phyloP scores from a whole-genome alignment of 1,140 invertebrate species.

The Drosophila nikananu region DNA sequence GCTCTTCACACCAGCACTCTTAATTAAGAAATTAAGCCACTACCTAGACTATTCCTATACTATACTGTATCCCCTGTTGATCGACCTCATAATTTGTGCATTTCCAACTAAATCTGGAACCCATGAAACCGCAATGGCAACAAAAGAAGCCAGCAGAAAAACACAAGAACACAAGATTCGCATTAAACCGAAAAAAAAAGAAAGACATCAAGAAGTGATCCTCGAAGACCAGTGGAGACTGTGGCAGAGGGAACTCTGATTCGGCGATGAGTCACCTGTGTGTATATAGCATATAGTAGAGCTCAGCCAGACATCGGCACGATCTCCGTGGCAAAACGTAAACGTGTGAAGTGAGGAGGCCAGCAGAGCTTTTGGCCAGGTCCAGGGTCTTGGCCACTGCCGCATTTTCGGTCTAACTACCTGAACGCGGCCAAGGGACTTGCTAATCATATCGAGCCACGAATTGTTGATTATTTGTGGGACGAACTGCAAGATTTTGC shows the following conservation, averaged over 20 bases:
- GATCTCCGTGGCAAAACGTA: conserved; percentile 11
- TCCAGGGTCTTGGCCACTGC: conserved; percentile 64
- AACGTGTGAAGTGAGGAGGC: conserved; percentile 16
- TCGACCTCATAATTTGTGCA: conserved; percentile 62
- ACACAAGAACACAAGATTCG: conserved; percentile 72
- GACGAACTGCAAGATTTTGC: conserved; percentile 45
- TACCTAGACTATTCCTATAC: conserved; percentile 30
- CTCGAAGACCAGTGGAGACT: conserved; percentile 11
- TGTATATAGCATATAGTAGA: conserved; percentile 21
- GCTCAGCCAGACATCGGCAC: conserved; percentile 27
- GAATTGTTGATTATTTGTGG: conserved; percentile 65
- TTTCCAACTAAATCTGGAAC: conserved; percentile 49
- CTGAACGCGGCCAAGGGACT: conserved; percentile 58
- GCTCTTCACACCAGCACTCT: conserved; percentile 19
- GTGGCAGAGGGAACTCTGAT: neutral
- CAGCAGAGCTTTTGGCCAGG: conserved; percentile 44
- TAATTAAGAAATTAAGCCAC: conserved; percentile 66
- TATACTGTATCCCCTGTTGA: neutral
- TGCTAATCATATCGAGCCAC: conserved; percentile 78
- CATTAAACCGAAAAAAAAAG: conserved; percentile 52
- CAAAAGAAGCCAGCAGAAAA: conserved; percentile 59
- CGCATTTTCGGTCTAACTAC: conserved; percentile 64
- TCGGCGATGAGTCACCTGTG: conserved; percentile 28
- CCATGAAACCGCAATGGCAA: conserved; percentile 15
- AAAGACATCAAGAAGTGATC: conserved; percentile 10